Base-by-base conservation (phyloP, 2,888 invertebrate genomes). In the Spisula subtruncata region DNA sequence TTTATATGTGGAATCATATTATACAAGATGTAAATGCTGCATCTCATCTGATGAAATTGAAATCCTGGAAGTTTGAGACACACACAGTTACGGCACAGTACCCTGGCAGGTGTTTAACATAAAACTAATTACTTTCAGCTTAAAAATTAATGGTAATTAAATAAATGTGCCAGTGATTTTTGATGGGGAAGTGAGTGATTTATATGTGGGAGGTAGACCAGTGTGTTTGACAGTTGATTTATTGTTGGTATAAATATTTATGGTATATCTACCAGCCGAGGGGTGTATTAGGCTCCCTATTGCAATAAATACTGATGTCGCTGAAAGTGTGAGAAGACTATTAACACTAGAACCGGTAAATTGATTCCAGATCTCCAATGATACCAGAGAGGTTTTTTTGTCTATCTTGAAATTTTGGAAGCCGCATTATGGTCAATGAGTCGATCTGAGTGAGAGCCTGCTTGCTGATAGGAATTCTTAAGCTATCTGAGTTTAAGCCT, bases 101-200 rank as follows among this genome's bases (percentile, higher is more conserved):
- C 6, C 4, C n/a, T 4, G 60, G 60, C 60, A 66, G 60, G 60
- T 66, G 60, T 25, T 66, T 25, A 51, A n/a, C 25, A 66, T n/a
- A 25, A 66, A 25, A 25, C n/a, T 66, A 25, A 25, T 66, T 25
- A 66, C 25, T 25, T 66, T n/a, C 60, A 66, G 60, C 60, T 66
- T 66, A 66, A 66, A 66, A 66, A 66, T 66, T 66, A 66, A 66
- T 66, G 60, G 60, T 75, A 75, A 75, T 75, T 14, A 75, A 75
- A 75, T 75, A 75, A 75, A 75, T 32, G 32, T 75, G 75, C 25
- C 75, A 75, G 14, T 10, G 25, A 32, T 75, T n/a, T n/a, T 32
- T 18, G 75, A 35, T 75, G 75, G 16, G 32, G 32, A 75, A 16
- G 16, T 12, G n/a, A 75, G 32, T 75, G 25, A 75, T 75, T 75